phyloP scores from a whole-genome alignment of 2,888 invertebrate genomes.

The Xestia c-nigrum region DNA sequence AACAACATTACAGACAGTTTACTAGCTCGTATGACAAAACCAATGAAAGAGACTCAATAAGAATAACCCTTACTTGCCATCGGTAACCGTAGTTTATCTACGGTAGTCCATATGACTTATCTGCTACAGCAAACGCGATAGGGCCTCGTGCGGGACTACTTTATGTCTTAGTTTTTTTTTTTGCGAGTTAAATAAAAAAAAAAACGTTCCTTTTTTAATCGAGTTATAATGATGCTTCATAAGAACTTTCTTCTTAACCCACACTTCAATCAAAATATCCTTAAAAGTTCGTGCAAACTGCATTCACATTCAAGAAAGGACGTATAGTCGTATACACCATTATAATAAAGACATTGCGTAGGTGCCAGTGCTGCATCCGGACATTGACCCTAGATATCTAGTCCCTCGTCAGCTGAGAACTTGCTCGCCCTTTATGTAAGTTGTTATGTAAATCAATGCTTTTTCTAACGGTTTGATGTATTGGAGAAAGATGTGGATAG shows the following conservation, averaged over 20 bases:
- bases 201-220: not conserved
- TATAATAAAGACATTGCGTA: slow-evolving; percentile 9
- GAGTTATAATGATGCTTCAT: not conserved
- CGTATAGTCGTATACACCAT: not conserved
- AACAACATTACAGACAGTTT: too few species aligned
- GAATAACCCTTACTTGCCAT: not conserved
- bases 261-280: not conserved
- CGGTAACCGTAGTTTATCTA: not conserved
- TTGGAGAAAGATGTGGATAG: not conserved
- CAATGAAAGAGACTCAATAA: not conserved
- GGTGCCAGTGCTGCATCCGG: slow-evolving; percentile 40
- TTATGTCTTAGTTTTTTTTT: too few species aligned
- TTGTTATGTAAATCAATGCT: slow-evolving; percentile 29
- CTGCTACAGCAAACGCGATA: too few species aligned
- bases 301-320: slow-evolving; percentile 1
- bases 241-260: slow-evolving; percentile 1
- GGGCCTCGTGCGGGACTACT: too few species aligned
- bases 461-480: not conserved
- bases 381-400: slow-evolving; percentile 43
- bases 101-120: too few species aligned
- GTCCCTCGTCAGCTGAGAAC: slow-evolving; percentile 18
- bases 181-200: too few species aligned
- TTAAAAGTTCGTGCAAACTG: not conserved
- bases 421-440: slow-evolving; percentile 22
- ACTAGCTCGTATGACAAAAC: not conserved